A percentile compares a stretch with the other conserved stretches of the same genome.
These are phyloP conservation scores for Paedocypris sp. DNA, from an alignment of 2,113 vertebrate genomes.

Conservation along the genomic window DNA sequence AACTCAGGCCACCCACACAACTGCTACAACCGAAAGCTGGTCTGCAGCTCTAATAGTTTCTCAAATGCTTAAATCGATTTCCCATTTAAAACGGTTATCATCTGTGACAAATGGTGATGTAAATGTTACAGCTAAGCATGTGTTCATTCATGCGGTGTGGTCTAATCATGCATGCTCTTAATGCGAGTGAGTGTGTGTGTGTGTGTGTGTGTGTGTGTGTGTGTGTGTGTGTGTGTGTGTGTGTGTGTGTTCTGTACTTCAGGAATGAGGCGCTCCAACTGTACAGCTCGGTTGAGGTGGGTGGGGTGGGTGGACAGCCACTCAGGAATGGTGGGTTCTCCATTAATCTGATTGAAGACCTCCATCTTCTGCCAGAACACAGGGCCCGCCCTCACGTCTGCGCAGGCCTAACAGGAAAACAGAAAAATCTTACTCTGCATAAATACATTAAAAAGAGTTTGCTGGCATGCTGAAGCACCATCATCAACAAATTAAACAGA, in stretches of 20 bases:
- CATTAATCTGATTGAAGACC: conserved; percentile 56
- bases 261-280: conserved; percentile 77
- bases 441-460: background rate
- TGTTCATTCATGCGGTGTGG: background rate
- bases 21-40: no score
- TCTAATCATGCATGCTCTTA: background rate
- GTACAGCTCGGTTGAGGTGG: conserved; percentile 70
- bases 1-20: no score
- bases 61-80: background rate
- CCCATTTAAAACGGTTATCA: background rate
- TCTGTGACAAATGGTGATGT: background rate
- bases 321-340: conserved; percentile 64
- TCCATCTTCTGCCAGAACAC: conserved; percentile 95
- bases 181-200: background rate
- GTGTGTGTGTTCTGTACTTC: conserved; percentile 62
- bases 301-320: conserved; percentile 96
- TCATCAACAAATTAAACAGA: background rate
- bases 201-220: background rate
- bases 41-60: no score
- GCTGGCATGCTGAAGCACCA: background rate
- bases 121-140: no score
- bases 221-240: background rate
- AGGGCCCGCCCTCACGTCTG: conserved; percentile 78
- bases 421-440: conserved; percentile 4
- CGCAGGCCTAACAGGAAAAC: conserved; percentile 67